Conservation (phyloP, 2,888 invertebrate genomes). For the Lycaena phlaeas region DNA sequence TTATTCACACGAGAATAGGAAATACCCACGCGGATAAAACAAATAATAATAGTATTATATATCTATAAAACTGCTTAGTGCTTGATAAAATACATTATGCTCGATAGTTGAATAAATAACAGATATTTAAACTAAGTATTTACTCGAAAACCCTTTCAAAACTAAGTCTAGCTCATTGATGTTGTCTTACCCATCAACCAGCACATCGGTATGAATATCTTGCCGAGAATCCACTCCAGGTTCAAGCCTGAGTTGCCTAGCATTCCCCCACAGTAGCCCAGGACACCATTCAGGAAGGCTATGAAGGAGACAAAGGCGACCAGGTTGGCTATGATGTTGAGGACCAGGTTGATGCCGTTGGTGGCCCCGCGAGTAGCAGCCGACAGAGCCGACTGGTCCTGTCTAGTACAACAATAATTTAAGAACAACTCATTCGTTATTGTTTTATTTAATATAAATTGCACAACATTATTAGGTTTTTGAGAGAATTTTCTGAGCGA, state of each 20-base stretch:
- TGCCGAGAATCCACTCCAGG: slow-evolving; percentile 86
- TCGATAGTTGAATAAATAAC: too few relatives aligned
- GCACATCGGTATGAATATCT: slow-evolving; percentile 91
- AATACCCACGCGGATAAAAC: too few relatives aligned
- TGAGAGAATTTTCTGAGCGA: too few relatives aligned
- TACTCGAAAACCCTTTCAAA: too few relatives aligned
- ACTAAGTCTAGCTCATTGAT: background rate
- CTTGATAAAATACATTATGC: too few relatives aligned
- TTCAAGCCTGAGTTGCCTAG: slow-evolving; percentile 78
- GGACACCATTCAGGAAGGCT: slow-evolving; percentile 85
- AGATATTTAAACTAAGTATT: too few relatives aligned
- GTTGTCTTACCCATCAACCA: slow-evolving; percentile 82
- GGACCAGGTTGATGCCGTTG: slow-evolving; percentile 83
- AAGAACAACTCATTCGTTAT: too few relatives aligned
- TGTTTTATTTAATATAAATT: too few relatives aligned
- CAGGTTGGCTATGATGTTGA: slow-evolving; percentile 92
- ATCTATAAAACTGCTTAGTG: too few relatives aligned
- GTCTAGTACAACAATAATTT: slow-evolving; percentile 52
- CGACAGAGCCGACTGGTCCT: slow-evolving; percentile 88
- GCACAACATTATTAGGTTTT: too few relatives aligned
- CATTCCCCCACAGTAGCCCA: slow-evolving; percentile 86
- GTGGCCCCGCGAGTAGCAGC: slow-evolving; percentile 93
- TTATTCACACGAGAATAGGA: too few relatives aligned
- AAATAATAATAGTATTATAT: too few relatives aligned
- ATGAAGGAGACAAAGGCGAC: slow-evolving; percentile 93